phyloP scores from a whole-genome alignment of 2,113 vertebrate species.

The Azemiops feae region DNA sequence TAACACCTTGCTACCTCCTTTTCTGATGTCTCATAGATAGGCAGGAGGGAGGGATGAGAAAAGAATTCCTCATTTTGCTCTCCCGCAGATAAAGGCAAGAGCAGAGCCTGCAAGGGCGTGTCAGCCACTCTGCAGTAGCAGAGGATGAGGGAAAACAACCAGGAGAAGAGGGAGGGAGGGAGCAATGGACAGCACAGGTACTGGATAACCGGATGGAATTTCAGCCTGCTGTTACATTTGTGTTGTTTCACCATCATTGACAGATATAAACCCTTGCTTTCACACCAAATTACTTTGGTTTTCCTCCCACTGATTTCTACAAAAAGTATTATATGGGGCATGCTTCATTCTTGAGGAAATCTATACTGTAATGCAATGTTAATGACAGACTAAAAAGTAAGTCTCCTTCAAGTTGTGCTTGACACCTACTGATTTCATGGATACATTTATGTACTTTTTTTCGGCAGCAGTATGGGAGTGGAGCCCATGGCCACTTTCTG shows the following conservation, averaged over 20 bases:
- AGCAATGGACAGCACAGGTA: not conserved
- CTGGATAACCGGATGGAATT: not conserved
- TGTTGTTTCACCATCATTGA: not conserved
- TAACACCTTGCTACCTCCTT: not conserved
- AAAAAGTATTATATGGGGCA: not conserved
- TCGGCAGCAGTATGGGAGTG: not conserved
- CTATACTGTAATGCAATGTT: not conserved
- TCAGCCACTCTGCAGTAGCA: slow-evolving; percentile 35
- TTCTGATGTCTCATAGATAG: not conserved
- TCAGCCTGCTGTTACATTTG: not conserved
- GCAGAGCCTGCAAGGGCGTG: slow-evolving; percentile 30
- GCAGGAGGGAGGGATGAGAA: not conserved
- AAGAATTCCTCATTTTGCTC: not conserved
- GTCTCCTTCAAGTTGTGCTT: not conserved
- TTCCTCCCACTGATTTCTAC: not conserved
- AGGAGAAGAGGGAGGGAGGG: not conserved
- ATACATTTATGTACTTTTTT: not conserved
- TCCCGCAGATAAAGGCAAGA: not conserved
- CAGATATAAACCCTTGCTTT: not conserved
- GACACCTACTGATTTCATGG: not conserved
- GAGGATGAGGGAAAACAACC: not conserved
- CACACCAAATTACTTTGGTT: not conserved
- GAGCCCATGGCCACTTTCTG: not conserved
- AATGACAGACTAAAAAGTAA: not conserved
- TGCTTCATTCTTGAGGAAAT: not conserved